Evolutionary conservation across 2,797 vertebrate genomes (phyloP).

Genomic region (Columba guinea): DNA sequence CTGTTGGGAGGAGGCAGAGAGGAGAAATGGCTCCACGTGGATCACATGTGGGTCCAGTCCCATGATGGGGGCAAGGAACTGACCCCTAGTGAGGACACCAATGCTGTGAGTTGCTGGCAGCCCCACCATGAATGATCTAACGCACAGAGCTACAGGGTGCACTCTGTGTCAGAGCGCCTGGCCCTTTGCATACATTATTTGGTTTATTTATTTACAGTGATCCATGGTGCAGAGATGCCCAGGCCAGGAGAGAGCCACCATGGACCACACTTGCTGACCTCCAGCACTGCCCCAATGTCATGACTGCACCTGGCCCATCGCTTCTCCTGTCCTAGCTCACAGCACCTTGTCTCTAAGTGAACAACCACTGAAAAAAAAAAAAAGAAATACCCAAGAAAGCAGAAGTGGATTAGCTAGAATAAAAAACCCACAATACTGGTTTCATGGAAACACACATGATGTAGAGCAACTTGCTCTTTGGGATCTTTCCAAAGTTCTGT

Average conservation of each 20-base stretch:
- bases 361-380: neutral
- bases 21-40: neutral
- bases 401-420: neutral
- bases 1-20: neutral
- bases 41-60: neutral
- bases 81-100: neutral
- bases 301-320: neutral
- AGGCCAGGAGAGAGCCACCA: neutral
- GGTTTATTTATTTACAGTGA: neutral
- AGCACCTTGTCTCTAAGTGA: neutral
- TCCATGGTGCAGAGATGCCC: neutral
- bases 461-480: fast-evolving
- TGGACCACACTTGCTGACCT: neutral
- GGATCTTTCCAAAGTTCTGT: neutral
- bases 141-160: neutral
- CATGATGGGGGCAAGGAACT: neutral
- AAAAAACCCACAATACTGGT: neutral
- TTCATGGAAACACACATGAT: neutral
- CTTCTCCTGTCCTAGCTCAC: neutral
- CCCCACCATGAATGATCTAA: neutral
- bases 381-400: neutral
- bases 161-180: fast-evolving
- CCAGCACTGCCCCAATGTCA: fast-evolving
- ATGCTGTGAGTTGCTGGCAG: neutral
- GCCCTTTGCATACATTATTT: neutral